These are phyloP conservation scores for Ochropacha duplaris DNA, from an alignment of 2,888 invertebrate genomes.

Conservation along the genomic window DNA sequence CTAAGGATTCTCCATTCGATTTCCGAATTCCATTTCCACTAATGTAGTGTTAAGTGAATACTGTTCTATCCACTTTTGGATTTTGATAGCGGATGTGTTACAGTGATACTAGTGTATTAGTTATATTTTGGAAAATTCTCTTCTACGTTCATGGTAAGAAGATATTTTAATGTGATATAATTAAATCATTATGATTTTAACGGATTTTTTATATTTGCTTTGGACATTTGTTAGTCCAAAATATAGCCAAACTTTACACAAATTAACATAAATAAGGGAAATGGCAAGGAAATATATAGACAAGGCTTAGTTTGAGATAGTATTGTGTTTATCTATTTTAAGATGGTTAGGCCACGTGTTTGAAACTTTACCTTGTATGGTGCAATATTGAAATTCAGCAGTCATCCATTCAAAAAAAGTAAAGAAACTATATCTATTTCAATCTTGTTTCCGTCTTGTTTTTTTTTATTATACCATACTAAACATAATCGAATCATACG, in stretches of 20 bases:
- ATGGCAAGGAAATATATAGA: neutral
- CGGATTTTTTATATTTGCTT: no score
- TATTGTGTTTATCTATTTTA: neutral
- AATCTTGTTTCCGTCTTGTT: no score
- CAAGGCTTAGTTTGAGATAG: neutral
- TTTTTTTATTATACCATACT: no score
- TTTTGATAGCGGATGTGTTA: conserved; percentile 3
- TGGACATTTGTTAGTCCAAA: no score
- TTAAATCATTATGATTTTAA: neutral
- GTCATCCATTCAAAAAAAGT: neutral
- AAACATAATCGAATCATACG: no score
- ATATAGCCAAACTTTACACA: neutral
- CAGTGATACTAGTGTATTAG: conserved; percentile 1
- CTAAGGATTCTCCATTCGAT: conserved; percentile 23
- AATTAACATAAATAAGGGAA: neutral
- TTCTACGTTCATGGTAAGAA: neutral
- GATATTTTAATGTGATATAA: neutral
- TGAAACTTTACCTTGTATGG: neutral
- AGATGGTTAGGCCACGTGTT: neutral
- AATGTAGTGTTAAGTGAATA: conserved; percentile 40
- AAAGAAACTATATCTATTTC: no score
- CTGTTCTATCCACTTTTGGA: conserved; percentile 3
- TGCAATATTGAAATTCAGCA: neutral
- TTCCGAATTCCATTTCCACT: conserved; percentile 36
- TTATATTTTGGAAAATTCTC: conserved; percentile 1